A percentile compares a stretch with the other conserved stretches of the same genome.
These are phyloP conservation scores for Parascotia fuliginaria DNA, from an alignment of 2,888 invertebrate genomes.

Conservation along the genomic window DNA sequence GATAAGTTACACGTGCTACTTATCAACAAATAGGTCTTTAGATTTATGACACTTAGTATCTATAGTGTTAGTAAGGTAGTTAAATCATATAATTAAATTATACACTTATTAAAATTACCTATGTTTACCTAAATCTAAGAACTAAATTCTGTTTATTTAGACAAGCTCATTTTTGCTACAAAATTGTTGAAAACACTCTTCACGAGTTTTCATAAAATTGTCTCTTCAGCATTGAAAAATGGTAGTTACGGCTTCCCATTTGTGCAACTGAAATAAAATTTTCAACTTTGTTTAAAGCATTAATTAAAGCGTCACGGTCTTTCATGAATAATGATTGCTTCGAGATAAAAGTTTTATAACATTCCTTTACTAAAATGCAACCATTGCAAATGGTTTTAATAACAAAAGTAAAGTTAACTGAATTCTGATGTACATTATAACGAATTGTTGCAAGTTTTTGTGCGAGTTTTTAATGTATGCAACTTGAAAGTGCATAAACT, in stretches of 20 bases:
- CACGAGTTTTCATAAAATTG: slow-evolving; percentile 38
- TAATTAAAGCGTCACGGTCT: slow-evolving; percentile 58
- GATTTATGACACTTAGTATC: too few species aligned
- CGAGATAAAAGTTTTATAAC: slow-evolving; percentile 40
- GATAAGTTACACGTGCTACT: too few species aligned
- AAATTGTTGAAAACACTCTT: slow-evolving; percentile 30
- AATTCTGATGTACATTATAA: slow-evolving; percentile 10
- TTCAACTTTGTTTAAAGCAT: slow-evolving; percentile 59
- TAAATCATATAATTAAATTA: too few species aligned
- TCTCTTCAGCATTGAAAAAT: slow-evolving; percentile 42
- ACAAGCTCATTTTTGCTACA: slow-evolving; percentile 8
- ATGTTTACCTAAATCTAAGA: too few species aligned
- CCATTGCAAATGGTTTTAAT: slow-evolving; percentile 41
- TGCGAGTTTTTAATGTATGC: background rate
- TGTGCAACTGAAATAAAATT: slow-evolving; percentile 51
- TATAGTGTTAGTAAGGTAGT: too few species aligned
- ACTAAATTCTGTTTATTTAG: too few species aligned
- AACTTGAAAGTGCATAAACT: background rate
- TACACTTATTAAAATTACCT: too few species aligned
- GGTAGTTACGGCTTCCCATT: slow-evolving; percentile 36
- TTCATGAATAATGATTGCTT: slow-evolving; percentile 62
- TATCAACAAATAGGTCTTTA: too few species aligned
- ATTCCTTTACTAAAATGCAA: slow-evolving; percentile 38
- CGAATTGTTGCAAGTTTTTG: slow-evolving; percentile 6
- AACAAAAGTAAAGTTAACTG: slow-evolving; percentile 21